phyloP scores from a whole-genome alignment of 2,113 vertebrate genomes.

The Eptesicus fuscus region DNA sequence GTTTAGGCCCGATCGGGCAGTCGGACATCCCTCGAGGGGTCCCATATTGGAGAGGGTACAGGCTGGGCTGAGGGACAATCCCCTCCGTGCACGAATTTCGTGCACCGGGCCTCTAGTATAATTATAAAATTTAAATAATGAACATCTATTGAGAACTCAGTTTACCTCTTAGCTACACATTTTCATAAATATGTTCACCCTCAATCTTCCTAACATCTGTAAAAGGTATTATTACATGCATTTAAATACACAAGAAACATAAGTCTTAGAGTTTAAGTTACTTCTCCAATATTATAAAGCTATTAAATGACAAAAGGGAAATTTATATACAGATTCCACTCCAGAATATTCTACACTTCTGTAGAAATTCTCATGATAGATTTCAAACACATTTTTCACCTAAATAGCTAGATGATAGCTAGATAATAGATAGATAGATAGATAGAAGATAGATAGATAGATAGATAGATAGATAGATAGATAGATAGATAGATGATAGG shows the following conservation, averaged over 20 bases:
- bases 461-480: too few relatives aligned
- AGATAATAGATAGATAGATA: neutral
- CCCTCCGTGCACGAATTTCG: too few relatives aligned
- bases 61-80: too few relatives aligned
- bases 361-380: neutral
- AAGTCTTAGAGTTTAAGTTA: neutral
- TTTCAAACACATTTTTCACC: neutral
- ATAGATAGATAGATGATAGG: neutral
- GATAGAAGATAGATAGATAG: too few relatives aligned
- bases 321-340: neutral
- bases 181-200: neutral
- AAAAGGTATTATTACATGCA: neutral
- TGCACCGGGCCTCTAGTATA: too few relatives aligned
- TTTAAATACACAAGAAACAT: constrained; percentile 10
- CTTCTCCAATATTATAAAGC: neutral
- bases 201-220: neutral
- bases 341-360: neutral
- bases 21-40: too few relatives aligned
- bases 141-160: neutral
- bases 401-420: neutral
- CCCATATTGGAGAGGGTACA: too few relatives aligned
- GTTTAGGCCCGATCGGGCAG: too few relatives aligned
- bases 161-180: neutral
- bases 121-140: constrained; percentile 26
- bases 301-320: neutral